These are phyloP conservation scores for Coracopsis vasa DNA, from an alignment of 2,113 vertebrate genomes.

Conservation along the genomic window DNA sequence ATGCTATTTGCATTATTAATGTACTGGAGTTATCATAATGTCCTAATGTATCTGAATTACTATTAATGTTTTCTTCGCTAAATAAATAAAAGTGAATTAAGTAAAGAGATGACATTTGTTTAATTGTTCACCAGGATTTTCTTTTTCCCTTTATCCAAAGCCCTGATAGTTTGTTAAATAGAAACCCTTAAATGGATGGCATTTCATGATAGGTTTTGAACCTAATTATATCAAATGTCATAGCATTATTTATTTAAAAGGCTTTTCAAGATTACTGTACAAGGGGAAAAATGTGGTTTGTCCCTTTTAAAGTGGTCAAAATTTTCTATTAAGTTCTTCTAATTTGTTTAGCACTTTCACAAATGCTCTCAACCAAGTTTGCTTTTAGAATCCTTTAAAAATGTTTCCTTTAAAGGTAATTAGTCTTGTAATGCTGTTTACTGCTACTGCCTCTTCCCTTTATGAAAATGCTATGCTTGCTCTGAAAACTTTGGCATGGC, in stretches of 20 bases:
- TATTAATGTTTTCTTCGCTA: slow-evolving; percentile 67
- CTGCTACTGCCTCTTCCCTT: background rate
- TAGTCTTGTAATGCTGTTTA: background rate
- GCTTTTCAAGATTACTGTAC: slow-evolving; percentile 29
- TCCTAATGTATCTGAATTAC: slow-evolving; percentile 64
- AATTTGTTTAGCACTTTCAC: slow-evolving; percentile 37
- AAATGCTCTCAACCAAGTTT: background rate
- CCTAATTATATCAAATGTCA: slow-evolving; percentile 74
- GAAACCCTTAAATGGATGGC: slow-evolving; percentile 60
- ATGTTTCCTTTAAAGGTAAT: background rate
- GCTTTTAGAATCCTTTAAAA: slow-evolving; percentile 5
- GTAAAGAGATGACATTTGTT: slow-evolving; percentile 68
- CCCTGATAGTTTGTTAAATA: slow-evolving; percentile 60
- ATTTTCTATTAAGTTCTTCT: slow-evolving; percentile 33
- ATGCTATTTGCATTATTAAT: slow-evolving; percentile 72
- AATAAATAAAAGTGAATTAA: slow-evolving; percentile 67
- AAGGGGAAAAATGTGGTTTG: slow-evolving; percentile 2
- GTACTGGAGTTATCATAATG: slow-evolving; percentile 59
- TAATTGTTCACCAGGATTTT: slow-evolving; percentile 60
- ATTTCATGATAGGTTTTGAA: slow-evolving; percentile 69
- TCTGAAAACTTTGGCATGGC: background rate
- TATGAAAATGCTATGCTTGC: background rate
- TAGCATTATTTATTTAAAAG: slow-evolving; percentile 66
- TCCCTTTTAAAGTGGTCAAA: slow-evolving; percentile 37
- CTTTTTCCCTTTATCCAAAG: slow-evolving; percentile 15